Percentiles rank a stretch among this genome's conserved stretches.
Conservation (phyloP, 2,113 vertebrate genomes). For the Mesocricetus auratus region DNA sequence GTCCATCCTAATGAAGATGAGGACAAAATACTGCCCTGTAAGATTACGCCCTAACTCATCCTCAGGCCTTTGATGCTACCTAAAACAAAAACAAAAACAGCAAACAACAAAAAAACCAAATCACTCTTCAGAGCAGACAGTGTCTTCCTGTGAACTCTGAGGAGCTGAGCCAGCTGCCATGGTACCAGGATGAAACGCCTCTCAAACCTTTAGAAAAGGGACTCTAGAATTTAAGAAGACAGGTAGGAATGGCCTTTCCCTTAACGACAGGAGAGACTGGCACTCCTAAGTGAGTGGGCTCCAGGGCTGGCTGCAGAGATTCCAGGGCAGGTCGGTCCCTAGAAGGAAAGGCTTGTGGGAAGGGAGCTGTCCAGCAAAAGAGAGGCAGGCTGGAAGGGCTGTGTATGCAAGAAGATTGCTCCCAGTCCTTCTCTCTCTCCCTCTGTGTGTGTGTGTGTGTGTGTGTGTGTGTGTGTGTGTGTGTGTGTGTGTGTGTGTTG, state of each 20-base stretch:
- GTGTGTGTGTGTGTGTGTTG: fast-evolving
- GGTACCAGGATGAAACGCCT: no score
- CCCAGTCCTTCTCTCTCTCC: neutral
- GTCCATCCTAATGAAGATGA: neutral
- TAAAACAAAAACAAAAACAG: no score
- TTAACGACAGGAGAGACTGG: neutral
- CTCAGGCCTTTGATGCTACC: neutral
- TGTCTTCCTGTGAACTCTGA: neutral
- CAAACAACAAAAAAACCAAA: no score
- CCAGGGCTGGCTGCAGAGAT: fast-evolving
- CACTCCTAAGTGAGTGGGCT: no score
- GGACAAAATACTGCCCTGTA: neutral
- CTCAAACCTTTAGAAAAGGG: neutral
- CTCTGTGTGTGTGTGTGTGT: neutral
- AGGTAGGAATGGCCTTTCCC: neutral
- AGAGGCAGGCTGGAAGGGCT: fast-evolving
- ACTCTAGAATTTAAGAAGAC: neutral
- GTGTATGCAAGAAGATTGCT: neutral
- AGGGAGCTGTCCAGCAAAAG: constrained; percentile 86
- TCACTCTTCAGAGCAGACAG: neutral
- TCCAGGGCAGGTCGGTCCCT: neutral
- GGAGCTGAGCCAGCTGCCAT: neutral
- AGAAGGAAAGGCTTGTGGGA: neutral
- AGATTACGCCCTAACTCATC: neutral
- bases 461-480: no score